phyloP scores from a whole-genome alignment of 2,888 invertebrate genomes.

The Spilarctia lutea region DNA sequence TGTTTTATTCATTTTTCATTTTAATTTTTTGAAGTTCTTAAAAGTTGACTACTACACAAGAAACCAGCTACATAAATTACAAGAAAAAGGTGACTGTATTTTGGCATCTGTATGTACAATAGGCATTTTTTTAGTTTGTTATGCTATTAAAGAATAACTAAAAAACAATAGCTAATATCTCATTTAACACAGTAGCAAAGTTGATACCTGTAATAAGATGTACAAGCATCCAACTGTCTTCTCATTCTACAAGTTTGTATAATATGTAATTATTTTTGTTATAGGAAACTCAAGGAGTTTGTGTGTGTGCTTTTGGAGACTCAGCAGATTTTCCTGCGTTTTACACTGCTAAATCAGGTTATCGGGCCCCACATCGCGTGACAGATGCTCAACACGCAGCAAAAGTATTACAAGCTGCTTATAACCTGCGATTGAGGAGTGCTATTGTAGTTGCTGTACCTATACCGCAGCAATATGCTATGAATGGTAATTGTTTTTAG shows the following conservation, averaged over 20 bases:
- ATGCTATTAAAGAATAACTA: too few species aligned
- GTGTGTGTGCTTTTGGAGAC: slow-evolving; percentile 92
- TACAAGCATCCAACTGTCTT: too few species aligned
- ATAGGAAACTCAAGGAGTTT: slow-evolving; percentile 98
- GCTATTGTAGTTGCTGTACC: slow-evolving; percentile 97
- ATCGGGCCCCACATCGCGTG: slow-evolving; percentile 90
- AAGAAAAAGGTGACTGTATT: too few species aligned
- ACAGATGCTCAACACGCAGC: slow-evolving; percentile 90
- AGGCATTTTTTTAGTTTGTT: too few species aligned
- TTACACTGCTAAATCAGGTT: slow-evolving; percentile 93
- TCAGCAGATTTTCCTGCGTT: slow-evolving; percentile 95
- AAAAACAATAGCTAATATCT: too few species aligned
- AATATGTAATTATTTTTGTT: slow-evolving; percentile 6
- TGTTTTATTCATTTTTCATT: not conserved
- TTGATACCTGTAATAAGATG: too few species aligned
- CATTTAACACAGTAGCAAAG: too few species aligned
- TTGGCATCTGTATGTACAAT: too few species aligned
- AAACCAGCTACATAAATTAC: too few species aligned
- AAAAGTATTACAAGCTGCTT: slow-evolving; percentile 86
- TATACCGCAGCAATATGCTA: slow-evolving; percentile 90
- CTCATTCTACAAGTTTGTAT: too few species aligned
- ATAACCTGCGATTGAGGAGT: slow-evolving; percentile 86
- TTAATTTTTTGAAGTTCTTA: not conserved
- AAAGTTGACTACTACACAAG: too few species aligned
- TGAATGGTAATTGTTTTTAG: slow-evolving; percentile 77